phyloP scores from a whole-genome alignment of 2,888 invertebrate species.

The Xanthorhoe designata region DNA sequence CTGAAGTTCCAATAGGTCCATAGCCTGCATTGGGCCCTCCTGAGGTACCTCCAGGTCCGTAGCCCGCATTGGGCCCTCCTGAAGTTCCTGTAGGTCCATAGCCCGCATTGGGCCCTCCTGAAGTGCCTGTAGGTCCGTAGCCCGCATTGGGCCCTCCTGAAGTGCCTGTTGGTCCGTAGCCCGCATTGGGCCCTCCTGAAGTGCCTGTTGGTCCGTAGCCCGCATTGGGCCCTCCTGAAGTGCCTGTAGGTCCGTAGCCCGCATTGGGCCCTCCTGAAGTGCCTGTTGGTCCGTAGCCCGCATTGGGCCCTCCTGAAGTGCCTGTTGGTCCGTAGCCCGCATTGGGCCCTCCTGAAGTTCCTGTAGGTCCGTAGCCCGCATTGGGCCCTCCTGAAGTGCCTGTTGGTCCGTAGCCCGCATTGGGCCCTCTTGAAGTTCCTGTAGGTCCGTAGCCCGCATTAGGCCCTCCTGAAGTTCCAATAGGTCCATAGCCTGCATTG shows the following conservation, averaged over 20 bases:
- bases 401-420: constrained; percentile 5
- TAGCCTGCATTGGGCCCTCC: constrained; percentile 8
- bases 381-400: constrained; percentile 10
- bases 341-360: constrained; percentile 1
- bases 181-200: constrained; percentile 3
- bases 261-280: constrained; percentile 8
- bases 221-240: background rate
- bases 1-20: constrained; percentile 5
- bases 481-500: constrained; percentile 2
- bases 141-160: constrained; percentile 3
- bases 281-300: constrained; percentile 1
- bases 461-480: constrained; percentile 9
- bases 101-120: constrained; percentile 11
- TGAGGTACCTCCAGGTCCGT: constrained; percentile 5
- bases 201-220: constrained; percentile 9
- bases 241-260: constrained; percentile 7
- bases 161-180: constrained; percentile 3
- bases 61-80: background rate
- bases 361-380: constrained; percentile 8
- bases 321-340: constrained; percentile 5
- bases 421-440: constrained; percentile 1
- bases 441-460: constrained; percentile 1
- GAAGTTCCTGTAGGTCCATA: constrained; percentile 6
- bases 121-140: background rate
- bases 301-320: constrained; percentile 6